These are phyloP conservation scores for Zosterops pallidus DNA, from an alignment of 2,113 vertebrate genomes.

Conservation along the genomic window DNA sequence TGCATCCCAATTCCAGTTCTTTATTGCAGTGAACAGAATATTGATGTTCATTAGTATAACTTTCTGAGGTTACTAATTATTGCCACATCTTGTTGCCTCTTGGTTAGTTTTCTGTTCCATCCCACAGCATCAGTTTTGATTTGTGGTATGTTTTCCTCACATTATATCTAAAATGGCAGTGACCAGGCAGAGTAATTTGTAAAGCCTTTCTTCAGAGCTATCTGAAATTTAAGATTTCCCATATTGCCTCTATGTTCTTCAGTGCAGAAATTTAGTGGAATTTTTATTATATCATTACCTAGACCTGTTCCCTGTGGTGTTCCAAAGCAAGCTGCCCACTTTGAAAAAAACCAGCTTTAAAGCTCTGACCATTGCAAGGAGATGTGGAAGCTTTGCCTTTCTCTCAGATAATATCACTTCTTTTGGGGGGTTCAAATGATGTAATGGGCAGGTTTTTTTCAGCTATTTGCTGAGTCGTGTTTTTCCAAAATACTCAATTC, in stretches of 20 bases:
- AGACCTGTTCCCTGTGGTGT: not conserved
- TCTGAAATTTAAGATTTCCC: not conserved
- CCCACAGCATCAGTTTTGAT: not conserved
- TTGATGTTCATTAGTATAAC: not conserved
- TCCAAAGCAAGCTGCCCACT: not conserved
- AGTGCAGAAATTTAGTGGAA: not conserved
- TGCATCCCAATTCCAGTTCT: not conserved
- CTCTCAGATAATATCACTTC: not conserved
- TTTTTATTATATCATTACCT: not conserved
- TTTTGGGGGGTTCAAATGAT: not conserved
- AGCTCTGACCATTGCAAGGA: not conserved
- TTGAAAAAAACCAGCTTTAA: not conserved
- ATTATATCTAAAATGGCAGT: not conserved
- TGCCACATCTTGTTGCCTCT: not conserved
- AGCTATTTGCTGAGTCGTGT: not conserved
- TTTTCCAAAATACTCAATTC: not conserved
- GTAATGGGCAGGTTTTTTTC: not conserved
- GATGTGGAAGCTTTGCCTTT: not conserved
- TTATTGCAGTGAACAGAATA: not conserved
- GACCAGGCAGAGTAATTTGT: not conserved
- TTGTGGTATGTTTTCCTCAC: not conserved
- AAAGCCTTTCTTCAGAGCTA: not conserved
- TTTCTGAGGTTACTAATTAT: not conserved
- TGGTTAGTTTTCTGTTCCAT: not conserved
- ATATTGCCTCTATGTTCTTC: not conserved